Conservation (phyloP, 1,140 invertebrate species). For the Acromyrmex heyeri region DNA sequence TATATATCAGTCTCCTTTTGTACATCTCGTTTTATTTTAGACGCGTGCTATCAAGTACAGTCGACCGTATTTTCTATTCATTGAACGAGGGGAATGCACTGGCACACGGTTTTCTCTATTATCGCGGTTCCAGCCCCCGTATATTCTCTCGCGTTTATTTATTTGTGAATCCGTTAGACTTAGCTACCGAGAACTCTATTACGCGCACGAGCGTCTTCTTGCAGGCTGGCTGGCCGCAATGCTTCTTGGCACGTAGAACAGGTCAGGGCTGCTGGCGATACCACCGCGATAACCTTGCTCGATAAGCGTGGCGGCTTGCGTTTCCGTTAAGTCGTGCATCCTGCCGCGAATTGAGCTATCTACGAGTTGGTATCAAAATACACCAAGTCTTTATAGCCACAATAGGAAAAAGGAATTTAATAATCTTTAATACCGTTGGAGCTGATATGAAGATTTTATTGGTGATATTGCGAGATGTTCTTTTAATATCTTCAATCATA, state of each 20-base stretch:
- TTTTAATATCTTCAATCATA: not conserved
- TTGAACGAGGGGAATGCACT: not conserved
- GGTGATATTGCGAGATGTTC: not conserved
- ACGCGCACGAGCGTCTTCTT: slow-evolving; percentile 50
- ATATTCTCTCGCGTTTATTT: slow-evolving; percentile 40
- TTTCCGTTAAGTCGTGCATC: slow-evolving; percentile 61
- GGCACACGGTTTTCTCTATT: slow-evolving; percentile 20
- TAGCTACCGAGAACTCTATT: slow-evolving; percentile 60
- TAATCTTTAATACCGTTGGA: not conserved
- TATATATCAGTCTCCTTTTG: not conserved
- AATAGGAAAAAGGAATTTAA: slow-evolving; percentile 5
- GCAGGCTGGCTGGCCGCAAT: slow-evolving; percentile 38
- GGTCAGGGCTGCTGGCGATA: slow-evolving; percentile 58
- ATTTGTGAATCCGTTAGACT: slow-evolving; percentile 57
- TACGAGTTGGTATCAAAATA: slow-evolving; percentile 22
- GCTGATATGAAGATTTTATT: not conserved
- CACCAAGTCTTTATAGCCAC: not conserved
- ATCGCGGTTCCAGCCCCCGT: slow-evolving; percentile 15
- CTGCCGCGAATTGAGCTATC: slow-evolving; percentile 53
- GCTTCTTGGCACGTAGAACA: slow-evolving; percentile 64
- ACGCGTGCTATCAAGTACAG: slow-evolving; percentile 11
- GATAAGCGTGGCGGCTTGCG: slow-evolving; percentile 53
- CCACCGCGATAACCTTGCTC: slow-evolving; percentile 61
- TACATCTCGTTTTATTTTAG: not conserved
- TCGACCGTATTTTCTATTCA: slow-evolving; percentile 25